Base-by-base conservation (phyloP, 1,140 invertebrate genomes). In the Aphidius ervi region DNA sequence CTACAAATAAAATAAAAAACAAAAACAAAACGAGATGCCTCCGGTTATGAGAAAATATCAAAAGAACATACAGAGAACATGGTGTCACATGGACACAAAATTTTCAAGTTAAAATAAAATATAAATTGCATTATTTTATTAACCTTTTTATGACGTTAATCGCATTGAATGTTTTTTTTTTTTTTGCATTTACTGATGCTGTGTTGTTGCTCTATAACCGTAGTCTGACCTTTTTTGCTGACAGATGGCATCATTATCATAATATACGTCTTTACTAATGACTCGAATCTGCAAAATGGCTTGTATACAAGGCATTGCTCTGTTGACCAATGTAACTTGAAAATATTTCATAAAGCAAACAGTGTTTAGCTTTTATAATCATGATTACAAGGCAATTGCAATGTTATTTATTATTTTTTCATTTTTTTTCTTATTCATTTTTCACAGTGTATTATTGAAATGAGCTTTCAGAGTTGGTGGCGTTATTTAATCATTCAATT, bases 401-500 rank as follows among this genome's bases (percentile, higher is more conserved):
- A 45, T 45, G 43, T 45, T 45, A 3, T 45, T 45, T 43, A 7
- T 43, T 43, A 7, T 7, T 52, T 52, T 52, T 37, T 52, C 1
- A 1, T 31, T 3, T 52, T 40, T 52, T 49, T 40, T 45, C 50
- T 41, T 63, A 63, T 66, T 46, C 58, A 52, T 9, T 52, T 5
- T 23, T 16, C 42, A 59, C 61, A 50, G 63, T 63, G 62, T 57
- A 64, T 64, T 50, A 49, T 50, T 56, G 58, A 62, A 67, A 67
- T 61, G 62, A 53, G 58, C 64, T 68, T 68, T 59, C 63, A 61
- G 60, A 63, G 66, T 64, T 67, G 4, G 45, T 62, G 56, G 56
- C 58, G 53, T 60, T 55, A 43, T 41, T 45, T 70, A 70, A 72
- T 72, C 70, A 69, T 69, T 72, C 70, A 70, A 72, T 72, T 72